Evolutionary conservation across 2,888 invertebrate species (phyloP).

Genomic region (Alviniconcha strummeri): DNA sequence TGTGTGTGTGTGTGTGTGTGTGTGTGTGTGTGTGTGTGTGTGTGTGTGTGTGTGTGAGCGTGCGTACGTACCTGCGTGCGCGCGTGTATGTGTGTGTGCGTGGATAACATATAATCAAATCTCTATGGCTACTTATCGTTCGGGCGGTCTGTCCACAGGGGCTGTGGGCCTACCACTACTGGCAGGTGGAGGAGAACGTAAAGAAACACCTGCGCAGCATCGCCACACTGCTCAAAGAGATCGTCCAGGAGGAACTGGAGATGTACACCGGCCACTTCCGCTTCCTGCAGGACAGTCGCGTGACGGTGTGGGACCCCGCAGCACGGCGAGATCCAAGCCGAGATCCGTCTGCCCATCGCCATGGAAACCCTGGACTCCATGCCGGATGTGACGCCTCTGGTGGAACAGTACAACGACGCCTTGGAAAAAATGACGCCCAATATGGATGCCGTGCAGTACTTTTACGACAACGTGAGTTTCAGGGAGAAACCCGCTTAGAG

Average conservation of each 20-base stretch:
- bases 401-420: conserved; percentile 37
- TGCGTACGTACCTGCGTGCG: neutral
- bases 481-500: too few relatives aligned
- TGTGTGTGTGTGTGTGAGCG: neutral
- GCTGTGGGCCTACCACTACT: conserved; percentile 55
- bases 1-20: conserved; percentile 14
- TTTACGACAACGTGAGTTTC: conserved; percentile 18
- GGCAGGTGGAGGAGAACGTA: conserved; percentile 53
- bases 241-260: conserved; percentile 48
- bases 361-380: conserved; percentile 49
- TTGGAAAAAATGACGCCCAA: neutral
- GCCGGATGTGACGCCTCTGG: conserved; percentile 46
- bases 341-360: conserved; percentile 15
- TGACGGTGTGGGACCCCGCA: conserved; percentile 33
- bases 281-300: conserved; percentile 20
- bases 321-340: conserved; percentile 24
- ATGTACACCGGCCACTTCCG: conserved; percentile 33
- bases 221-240: conserved; percentile 39
- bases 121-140: too few relatives aligned
- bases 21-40: neutral
- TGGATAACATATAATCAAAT: too few relatives aligned
- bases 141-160: conserved; percentile 43
- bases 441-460: conserved; percentile 25
- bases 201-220: conserved; percentile 46
- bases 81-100: neutral